These are phyloP conservation scores for Dromius quadrimaculatus DNA, from an alignment of 2,888 invertebrate genomes.

Conservation along the genomic window DNA sequence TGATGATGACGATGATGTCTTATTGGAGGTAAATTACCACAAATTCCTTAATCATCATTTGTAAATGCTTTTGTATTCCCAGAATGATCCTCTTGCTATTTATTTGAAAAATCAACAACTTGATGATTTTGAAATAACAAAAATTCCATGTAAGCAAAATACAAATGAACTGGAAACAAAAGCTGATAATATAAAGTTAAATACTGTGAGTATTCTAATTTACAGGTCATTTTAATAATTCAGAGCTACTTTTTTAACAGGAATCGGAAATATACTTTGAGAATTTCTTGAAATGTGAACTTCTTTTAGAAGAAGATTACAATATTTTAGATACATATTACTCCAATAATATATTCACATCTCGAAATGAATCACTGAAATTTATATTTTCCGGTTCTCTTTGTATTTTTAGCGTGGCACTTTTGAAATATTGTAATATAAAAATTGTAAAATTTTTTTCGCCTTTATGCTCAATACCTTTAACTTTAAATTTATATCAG, in stretches of 20 bases:
- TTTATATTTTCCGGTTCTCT: conserved; percentile 15
- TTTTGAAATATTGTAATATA: conserved; percentile 36
- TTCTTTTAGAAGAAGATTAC: conserved; percentile 39
- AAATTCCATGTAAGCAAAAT: neutral
- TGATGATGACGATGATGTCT: conserved; percentile 34
- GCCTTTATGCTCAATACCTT: conserved; percentile 31
- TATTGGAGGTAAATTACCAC: conserved; percentile 41
- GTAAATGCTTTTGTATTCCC: neutral
- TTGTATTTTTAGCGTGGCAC: neutral
- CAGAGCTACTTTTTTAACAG: neutral
- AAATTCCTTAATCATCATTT: neutral
- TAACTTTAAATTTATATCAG: conserved; percentile 18
- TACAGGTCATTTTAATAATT: neutral
- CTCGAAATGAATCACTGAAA: conserved; percentile 21
- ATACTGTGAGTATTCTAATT: neutral
- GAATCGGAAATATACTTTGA: conserved; percentile 30
- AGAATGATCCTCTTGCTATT: conserved; percentile 46
- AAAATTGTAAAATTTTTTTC: conserved; percentile 11
- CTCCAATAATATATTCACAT: neutral
- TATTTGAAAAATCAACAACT: conserved; percentile 41
- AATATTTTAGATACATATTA: conserved; percentile 36
- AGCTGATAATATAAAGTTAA: neutral
- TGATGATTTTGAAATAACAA: conserved; percentile 35
- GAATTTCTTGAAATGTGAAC: conserved; percentile 33
- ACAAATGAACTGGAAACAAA: neutral